These are phyloP conservation scores for Heteronetta atricapilla DNA, from an alignment of 2,113 vertebrate genomes.

Conservation along the genomic window DNA sequence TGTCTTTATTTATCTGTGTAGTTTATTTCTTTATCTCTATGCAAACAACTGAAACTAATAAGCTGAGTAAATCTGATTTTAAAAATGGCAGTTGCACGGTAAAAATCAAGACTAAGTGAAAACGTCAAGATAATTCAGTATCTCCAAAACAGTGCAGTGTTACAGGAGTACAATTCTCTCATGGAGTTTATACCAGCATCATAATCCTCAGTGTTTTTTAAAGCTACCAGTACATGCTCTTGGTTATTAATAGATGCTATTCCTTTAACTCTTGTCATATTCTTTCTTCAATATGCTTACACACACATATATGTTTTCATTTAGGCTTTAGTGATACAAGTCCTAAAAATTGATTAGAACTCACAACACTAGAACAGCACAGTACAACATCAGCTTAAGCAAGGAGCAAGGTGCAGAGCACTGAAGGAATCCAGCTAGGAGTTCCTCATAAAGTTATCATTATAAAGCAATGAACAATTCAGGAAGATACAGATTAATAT, in stretches of 20 bases:
- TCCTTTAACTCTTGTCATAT: neutral
- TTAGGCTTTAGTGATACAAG: neutral
- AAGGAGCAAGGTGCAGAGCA: neutral
- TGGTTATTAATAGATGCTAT: neutral
- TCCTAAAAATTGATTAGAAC: neutral
- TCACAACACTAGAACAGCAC: too few relatives aligned
- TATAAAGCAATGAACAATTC: too few relatives aligned
- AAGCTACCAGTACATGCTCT: neutral
- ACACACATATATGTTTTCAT: neutral
- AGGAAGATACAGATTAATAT: neutral
- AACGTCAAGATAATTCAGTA: neutral
- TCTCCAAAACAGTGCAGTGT: neutral
- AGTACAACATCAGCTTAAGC: neutral
- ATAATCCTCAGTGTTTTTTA: neutral
- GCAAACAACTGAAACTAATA: neutral
- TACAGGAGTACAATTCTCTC: neutral
- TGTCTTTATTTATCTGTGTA: neutral
- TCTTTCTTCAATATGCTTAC: neutral
- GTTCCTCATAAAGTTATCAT: neutral
- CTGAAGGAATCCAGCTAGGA: neutral
- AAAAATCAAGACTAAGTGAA: neutral
- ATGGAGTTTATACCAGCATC: neutral
- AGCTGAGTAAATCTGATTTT: neutral
- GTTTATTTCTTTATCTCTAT: neutral
- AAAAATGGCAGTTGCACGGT: neutral